Base-by-base conservation (phyloP, 2,888 invertebrate genomes). In the Heliothis peltigera region DNA sequence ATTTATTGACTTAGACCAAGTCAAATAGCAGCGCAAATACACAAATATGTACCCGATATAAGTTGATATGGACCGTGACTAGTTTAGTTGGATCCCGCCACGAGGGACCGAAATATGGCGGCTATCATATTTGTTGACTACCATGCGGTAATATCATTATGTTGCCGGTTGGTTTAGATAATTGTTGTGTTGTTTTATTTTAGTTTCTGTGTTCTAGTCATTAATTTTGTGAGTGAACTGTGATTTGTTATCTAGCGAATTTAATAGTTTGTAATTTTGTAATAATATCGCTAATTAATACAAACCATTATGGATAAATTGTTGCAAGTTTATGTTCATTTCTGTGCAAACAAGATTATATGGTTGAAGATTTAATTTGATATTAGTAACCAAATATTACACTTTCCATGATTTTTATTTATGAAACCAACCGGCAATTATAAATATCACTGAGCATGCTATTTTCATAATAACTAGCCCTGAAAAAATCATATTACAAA, bases 111-210 rank as follows among this genome's bases (percentile, higher is more conserved):
- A 58, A 77, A 72, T 72, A 75, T 75, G 53, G 65, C 68, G 71
- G 82, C 76, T 76, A 79, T 83, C 73, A 76, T 81, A 79, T 83
- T 81, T 79, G 80, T 74, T 76, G 70, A 73, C 75, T 77, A 66
- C 70, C 66, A 70, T 52, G 64, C 72, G 66, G 66, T 84, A 84
- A 85, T 80, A 79, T 76, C 74, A 84, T 85, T 82, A 82, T 51
- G 67, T 75, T 67, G 65, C 65, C 62, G 58, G 70, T 62, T 64
- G 74, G 70, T 71, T 79, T 74, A 59, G 70, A 73, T 70, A 56
- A 69, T 75, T 73, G 59, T 69, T 52, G 54, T n/a, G 52, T 71
- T 70, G 75, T 74, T 76, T 75, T 59, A 68, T 62, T 76, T 66
- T 32, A 66, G 58, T 70, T 70, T 32, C 43, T 49, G 61, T n/a